phyloP scores from a whole-genome alignment of 2,797 vertebrate genomes.

The Salmo trutta region DNA sequence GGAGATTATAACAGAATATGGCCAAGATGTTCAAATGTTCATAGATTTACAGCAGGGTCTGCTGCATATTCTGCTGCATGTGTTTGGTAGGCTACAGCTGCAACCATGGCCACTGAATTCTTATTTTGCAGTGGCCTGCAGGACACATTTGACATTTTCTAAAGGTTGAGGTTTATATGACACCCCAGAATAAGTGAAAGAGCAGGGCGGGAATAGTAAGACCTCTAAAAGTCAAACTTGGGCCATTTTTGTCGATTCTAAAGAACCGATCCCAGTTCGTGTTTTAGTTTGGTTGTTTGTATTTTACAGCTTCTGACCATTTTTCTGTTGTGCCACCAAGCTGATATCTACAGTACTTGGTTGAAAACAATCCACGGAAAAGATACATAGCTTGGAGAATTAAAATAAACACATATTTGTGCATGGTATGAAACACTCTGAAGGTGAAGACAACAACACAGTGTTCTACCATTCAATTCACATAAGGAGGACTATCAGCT shows the following conservation, averaged over 20 bases:
- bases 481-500: conserved; percentile 31
- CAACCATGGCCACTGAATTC: conserved; percentile 19
- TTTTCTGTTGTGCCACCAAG: conserved; percentile 30
- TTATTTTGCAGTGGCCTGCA: conserved; percentile 43
- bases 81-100: conserved; percentile 12
- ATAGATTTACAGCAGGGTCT: no score
- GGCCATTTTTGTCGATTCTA: conserved; percentile 29
- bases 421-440: conserved; percentile 7
- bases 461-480: background rate
- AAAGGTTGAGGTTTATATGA: conserved; percentile 57
- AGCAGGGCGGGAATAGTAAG: conserved; percentile 18
- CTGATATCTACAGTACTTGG: conserved; percentile 22
- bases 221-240: conserved; percentile 42
- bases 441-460: conserved; percentile 40
- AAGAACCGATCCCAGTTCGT: conserved; percentile 8
- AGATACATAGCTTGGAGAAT: background rate
- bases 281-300: conserved; percentile 34
- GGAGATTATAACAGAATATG: no score
- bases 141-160: conserved; percentile 58
- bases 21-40: no score
- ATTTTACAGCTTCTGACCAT: conserved; percentile 9
- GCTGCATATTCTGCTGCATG: conserved; percentile 11
- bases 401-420: conserved; percentile 10
- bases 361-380: conserved; percentile 12
- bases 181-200: conserved; percentile 40